These are phyloP conservation scores for Anguilla rostrata DNA, from an alignment of 2,113 vertebrate species.

Conservation along the genomic window DNA sequence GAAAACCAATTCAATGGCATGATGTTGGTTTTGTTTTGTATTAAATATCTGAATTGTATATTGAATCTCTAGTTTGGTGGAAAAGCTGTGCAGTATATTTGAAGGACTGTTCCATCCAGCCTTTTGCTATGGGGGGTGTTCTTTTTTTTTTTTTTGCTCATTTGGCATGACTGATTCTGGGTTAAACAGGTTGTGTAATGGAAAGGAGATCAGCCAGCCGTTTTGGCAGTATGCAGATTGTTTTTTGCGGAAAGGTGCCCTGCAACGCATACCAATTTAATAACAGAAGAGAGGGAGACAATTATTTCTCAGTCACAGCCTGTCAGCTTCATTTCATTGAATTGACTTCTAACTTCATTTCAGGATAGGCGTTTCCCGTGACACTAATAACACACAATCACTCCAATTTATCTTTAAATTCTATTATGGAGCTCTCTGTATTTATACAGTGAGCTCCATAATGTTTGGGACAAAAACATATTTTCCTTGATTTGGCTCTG, in stretches of 20 bases:
- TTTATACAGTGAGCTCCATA: too few species aligned
- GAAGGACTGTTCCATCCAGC: not conserved
- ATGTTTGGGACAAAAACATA: too few species aligned
- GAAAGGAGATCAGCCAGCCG: not conserved
- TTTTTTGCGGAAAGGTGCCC: slow-evolving; percentile 38
- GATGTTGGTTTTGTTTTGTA: not conserved
- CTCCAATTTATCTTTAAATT: not conserved
- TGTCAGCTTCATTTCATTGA: slow-evolving; percentile 39
- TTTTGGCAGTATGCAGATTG: not conserved
- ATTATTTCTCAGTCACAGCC: slow-evolving; percentile 42
- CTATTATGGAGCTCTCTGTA: not conserved
- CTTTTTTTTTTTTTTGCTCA: not conserved
- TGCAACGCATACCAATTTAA: slow-evolving; percentile 30
- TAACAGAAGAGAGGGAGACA: slow-evolving; percentile 25
- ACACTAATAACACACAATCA: not conserved
- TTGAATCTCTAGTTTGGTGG: not conserved
- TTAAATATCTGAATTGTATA: not conserved
- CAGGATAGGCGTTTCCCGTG: not conserved
- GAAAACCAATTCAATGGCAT: not conserved
- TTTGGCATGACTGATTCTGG: not conserved
- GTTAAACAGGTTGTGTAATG: slow-evolving; percentile 19
- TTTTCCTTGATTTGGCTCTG: too few species aligned
- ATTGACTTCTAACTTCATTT: not conserved
- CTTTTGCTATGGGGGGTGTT: not conserved
- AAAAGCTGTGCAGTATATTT: not conserved